Conservation (phyloP, 2,888 invertebrate genomes). For the Tenthredo amoena region DNA sequence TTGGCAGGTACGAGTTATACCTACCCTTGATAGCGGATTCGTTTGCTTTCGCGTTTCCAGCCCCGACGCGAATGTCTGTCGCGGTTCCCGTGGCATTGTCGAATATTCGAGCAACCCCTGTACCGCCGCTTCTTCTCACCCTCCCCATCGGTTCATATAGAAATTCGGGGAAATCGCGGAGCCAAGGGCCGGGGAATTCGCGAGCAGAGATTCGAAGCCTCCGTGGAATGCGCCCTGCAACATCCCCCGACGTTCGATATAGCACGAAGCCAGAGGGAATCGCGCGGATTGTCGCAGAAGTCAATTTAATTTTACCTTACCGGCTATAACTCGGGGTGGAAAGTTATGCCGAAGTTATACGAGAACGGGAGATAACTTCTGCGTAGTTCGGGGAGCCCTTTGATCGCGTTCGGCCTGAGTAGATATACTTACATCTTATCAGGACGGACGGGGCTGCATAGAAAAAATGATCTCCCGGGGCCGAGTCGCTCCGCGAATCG, state of each 20-base stretch:
- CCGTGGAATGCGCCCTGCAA: neutral
- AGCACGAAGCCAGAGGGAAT: too few relatives aligned
- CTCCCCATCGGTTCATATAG: neutral
- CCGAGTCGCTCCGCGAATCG: neutral
- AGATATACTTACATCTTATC: too few relatives aligned
- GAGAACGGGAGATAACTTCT: neutral
- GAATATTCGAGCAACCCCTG: neutral
- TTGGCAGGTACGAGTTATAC: neutral
- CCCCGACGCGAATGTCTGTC: neutral
- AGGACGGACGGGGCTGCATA: too few relatives aligned
- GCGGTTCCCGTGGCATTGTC: neutral
- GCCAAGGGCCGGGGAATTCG: neutral
- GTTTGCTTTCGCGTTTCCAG: too few relatives aligned
- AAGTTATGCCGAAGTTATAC: conserved; percentile 21
- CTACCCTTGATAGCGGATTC: too few relatives aligned
- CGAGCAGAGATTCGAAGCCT: neutral
- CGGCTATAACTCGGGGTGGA: neutral
- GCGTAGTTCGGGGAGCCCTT: neutral
- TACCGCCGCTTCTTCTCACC: neutral
- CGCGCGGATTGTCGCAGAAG: neutral
- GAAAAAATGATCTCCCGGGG: too few relatives aligned
- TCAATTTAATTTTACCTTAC: conserved; percentile 9
- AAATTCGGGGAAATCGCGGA: neutral
- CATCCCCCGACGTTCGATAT: neutral
- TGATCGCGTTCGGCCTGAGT: neutral